These are phyloP conservation scores for Halcyon senegalensis DNA, from an alignment of 2,113 vertebrate genomes.

Conservation along the genomic window DNA sequence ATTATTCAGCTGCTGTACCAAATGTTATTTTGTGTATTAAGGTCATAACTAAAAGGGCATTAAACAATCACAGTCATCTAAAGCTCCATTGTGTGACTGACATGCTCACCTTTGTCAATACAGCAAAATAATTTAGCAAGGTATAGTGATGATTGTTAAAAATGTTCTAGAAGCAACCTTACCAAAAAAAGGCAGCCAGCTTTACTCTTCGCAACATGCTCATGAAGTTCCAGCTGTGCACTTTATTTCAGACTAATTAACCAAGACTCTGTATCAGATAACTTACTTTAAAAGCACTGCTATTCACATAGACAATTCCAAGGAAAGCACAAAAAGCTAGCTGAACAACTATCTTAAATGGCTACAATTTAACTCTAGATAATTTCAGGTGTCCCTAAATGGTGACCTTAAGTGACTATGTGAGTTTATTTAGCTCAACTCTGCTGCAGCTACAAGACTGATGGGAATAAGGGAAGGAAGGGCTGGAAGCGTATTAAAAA, in stretches of 20 bases:
- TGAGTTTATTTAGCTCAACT: background rate
- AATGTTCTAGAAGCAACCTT: background rate
- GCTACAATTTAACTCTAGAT: background rate
- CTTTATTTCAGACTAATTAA: background rate
- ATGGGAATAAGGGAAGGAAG: background rate
- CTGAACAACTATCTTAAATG: background rate
- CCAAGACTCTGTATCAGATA: background rate
- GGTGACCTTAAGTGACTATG: background rate
- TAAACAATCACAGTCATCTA: background rate
- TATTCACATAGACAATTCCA: background rate
- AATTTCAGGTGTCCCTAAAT: background rate
- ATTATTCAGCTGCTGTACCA: background rate
- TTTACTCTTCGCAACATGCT: fast-evolving
- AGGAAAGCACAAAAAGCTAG: background rate
- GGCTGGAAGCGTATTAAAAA: background rate
- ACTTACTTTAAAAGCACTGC: background rate
- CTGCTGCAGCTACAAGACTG: background rate
- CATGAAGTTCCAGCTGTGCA: background rate
- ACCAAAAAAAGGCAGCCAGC: background rate
- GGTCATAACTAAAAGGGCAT: background rate
- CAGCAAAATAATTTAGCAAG: background rate
- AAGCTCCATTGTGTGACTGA: background rate
- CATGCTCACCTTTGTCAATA: background rate
- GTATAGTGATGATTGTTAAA: background rate
- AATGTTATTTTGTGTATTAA: background rate